Percentiles rank a stretch among this genome's conserved stretches.
Conservation (phyloP, 92 coral and sea anemone genomes). For the Palythoa caribaeorum region DNA sequence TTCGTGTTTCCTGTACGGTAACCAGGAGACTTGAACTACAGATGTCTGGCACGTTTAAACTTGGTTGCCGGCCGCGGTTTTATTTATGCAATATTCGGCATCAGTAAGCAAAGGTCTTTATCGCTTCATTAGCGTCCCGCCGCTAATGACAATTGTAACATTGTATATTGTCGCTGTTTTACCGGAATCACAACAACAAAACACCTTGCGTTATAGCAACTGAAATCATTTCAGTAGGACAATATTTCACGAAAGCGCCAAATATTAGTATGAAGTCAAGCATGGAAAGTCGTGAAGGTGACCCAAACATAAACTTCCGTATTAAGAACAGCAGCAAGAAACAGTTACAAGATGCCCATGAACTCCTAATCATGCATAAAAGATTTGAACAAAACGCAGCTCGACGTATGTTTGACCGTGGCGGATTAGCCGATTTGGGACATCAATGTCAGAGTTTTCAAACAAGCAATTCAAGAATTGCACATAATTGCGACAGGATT, state of each 20-base stretch:
- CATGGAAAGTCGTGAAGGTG: background rate
- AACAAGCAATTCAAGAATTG: background rate
- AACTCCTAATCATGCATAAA: constrained; percentile 77
- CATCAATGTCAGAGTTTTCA: background rate
- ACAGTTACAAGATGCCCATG: constrained; percentile 35
- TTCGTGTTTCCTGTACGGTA: constrained; percentile 6
- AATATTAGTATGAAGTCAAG: background rate
- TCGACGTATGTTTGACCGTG: constrained; percentile 67
- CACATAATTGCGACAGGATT: background rate
- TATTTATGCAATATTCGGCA: background rate
- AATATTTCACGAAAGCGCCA: background rate
- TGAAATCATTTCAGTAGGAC: background rate
- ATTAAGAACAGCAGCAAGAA: background rate
- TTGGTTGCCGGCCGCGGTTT: background rate
- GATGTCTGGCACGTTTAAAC: background rate
- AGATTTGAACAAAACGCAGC: constrained; percentile 87
- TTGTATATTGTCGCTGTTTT: background rate
- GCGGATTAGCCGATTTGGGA: constrained; percentile 75
- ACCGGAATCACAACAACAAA: background rate
- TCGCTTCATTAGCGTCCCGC: constrained; percentile 18
- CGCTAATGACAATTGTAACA: background rate
- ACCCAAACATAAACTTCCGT: background rate
- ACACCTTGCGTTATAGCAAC: background rate
- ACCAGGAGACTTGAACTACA: background rate
- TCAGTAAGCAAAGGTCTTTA: background rate